A percentile compares a stretch with the other conserved stretches of the same genome.
phyloP scores from a whole-genome alignment of 2,797 vertebrate species.

The Syngnathus acus region DNA sequence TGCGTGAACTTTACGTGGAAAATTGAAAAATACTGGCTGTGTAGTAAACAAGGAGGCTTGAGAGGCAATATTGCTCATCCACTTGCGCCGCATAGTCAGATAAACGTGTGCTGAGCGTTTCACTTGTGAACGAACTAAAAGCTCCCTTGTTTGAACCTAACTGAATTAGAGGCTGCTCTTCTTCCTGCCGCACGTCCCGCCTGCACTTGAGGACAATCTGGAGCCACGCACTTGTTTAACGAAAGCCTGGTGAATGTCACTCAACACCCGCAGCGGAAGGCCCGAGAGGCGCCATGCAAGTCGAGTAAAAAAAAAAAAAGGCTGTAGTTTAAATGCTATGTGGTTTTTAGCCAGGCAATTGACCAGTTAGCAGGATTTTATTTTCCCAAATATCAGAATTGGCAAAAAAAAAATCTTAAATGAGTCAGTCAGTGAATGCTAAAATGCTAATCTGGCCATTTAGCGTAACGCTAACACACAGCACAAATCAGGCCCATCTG shows the following conservation, averaged over 20 bases:
- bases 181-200: background rate
- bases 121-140: too few species aligned
- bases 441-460: background rate
- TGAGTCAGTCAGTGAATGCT: background rate
- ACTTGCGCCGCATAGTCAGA: background rate
- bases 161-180: too few species aligned
- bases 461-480: background rate
- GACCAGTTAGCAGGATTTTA: too few species aligned
- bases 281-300: background rate
- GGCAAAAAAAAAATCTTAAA: too few species aligned
- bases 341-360: too few species aligned
- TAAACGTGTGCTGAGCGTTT: too few species aligned
- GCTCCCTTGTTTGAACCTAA: too few species aligned
- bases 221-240: slow-evolving; percentile 60
- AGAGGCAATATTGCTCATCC: background rate
- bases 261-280: slow-evolving; percentile 1
- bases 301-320: too few species aligned
- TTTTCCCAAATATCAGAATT: too few species aligned
- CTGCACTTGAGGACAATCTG: slow-evolving; percentile 59
- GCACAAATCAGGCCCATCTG: background rate
- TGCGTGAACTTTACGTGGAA: background rate
- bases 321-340: too few species aligned
- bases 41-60: background rate
- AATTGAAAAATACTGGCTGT: background rate
- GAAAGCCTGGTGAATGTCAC: slow-evolving; percentile 48